Base-by-base conservation (phyloP, 2,113 vertebrate species). In the Pluvianellus socialis region DNA sequence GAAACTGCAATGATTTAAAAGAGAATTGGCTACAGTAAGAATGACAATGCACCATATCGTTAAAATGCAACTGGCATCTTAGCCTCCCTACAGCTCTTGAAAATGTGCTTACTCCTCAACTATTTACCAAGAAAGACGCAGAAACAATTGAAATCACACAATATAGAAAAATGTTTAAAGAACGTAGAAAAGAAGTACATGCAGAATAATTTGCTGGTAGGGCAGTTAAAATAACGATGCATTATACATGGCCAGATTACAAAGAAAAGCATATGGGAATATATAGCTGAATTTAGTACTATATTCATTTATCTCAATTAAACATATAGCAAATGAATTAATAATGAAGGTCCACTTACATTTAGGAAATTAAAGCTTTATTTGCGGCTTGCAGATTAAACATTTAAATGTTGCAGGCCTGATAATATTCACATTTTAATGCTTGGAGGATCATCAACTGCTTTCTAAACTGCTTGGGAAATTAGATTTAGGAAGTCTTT, bases 31-130 rank as follows among this genome's bases (percentile, higher is more conserved):
- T 98, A 99, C 98, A 98, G 98, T 99, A 97, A 93, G 97, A 97
- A 96, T 97, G 96, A 98, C 98, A 98, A 98, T 99, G 98, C 97
- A 95, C 97, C 97, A 96, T 98, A 98, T 98, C 98, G 98, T 99
- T 99, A 98, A 99, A 98, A 99, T 99, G 98, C 98, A 99, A 98
- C 98, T 96, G 97, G 98, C 98, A 98, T 99, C 98, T 98, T 97
- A 96, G 97, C 97, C 97, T 98, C 97, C 98, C 98, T 98, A 98
- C 98, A 98, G 98, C 97, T 98, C 97, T 97, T 94, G 96, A 97
- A 97, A 98, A 98, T 98, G 98, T 98, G 98, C 98, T 98, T 98
- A 98, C 98, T 98, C 98, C 98, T 98, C 97, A 98, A 98, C 98
- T 98, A 98, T 98, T 98, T 98, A 98, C 98, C 96, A 96, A 96